phyloP scores from a whole-genome alignment of 1,140 invertebrate species.

The Drosophila mayri region DNA sequence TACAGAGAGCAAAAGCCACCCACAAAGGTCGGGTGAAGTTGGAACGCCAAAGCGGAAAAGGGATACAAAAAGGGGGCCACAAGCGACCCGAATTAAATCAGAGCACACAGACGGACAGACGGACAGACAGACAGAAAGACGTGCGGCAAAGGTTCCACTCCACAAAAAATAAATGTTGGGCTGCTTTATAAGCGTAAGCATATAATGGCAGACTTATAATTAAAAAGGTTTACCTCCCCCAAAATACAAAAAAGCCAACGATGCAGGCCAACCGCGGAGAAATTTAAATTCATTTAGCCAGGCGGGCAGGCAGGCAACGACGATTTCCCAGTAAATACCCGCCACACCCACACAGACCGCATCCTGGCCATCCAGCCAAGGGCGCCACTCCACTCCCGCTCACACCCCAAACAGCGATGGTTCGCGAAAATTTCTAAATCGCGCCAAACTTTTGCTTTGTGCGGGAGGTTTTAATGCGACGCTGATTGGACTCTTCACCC shows the following conservation, averaged over 20 bases:
- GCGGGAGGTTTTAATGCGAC: conserved; percentile 67
- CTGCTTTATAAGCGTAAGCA: conserved; percentile 32
- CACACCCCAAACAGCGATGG: conserved; percentile 2
- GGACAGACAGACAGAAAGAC: conserved; percentile 9
- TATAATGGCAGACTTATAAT: conserved; percentile 51
- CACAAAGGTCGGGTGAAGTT: conserved; percentile 37
- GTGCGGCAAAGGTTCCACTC: conserved; percentile 20
- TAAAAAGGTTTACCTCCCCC: conserved; percentile 30
- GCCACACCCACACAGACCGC: conserved; percentile 33
- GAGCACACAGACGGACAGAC: conserved; percentile 35
- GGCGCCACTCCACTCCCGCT: not conserved
- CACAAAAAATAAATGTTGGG: not conserved
- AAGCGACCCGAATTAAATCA: conserved; percentile 62
- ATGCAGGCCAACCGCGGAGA: conserved; percentile 29
- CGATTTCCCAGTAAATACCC: conserved; percentile 32
- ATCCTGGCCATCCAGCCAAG: conserved; percentile 18
- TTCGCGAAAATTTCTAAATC: conserved; percentile 66
- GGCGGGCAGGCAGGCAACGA: conserved; percentile 3
- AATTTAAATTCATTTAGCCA: conserved; percentile 49
- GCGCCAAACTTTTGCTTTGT: conserved; percentile 73
- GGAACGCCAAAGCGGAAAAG: conserved; percentile 14
- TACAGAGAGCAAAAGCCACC: conserved; percentile 22
- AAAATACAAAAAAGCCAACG: not conserved
- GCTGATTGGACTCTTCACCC: conserved; percentile 48
- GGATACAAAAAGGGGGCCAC: conserved; percentile 11